Evolutionary conservation across 2,113 vertebrate genomes (phyloP).

Genomic region (Phalacrocorax carbo): DNA sequence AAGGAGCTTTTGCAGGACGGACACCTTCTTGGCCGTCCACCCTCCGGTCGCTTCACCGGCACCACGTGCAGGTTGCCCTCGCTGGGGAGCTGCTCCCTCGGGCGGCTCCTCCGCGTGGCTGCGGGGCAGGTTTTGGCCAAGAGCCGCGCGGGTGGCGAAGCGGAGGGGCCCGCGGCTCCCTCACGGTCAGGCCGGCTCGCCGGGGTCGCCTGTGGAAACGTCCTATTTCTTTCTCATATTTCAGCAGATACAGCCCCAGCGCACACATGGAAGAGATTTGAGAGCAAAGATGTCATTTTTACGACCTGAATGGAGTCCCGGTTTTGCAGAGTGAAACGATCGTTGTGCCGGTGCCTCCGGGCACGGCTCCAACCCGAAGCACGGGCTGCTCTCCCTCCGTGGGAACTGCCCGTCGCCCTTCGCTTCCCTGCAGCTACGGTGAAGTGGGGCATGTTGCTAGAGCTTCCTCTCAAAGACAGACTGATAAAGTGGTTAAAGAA

Average conservation of each 20-base stretch:
- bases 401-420: not conserved
- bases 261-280: not conserved
- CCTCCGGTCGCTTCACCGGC: not conserved
- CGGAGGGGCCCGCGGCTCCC: not conserved
- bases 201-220: not conserved
- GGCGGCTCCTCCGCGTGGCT: accelerated
- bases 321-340: not conserved
- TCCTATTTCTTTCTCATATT: not conserved
- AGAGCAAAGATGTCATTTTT: not conserved
- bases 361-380: not conserved
- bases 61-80: not conserved
- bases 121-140: not conserved
- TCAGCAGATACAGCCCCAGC: not conserved
- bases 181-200: accelerated
- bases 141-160: not conserved
- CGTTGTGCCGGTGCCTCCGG: accelerated
- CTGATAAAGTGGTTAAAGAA: not conserved
- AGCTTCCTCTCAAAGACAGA: not conserved
- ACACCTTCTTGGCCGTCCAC: not conserved
- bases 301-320: not conserved
- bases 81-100: not conserved
- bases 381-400: not conserved
- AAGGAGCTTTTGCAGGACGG: not conserved
- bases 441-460: not conserved
- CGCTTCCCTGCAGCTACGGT: not conserved